Evolutionary conservation across 2,888 invertebrate species (phyloP), one percentile per base, ranked within the genome.

Genomic region (Eilema depressum): DNA sequence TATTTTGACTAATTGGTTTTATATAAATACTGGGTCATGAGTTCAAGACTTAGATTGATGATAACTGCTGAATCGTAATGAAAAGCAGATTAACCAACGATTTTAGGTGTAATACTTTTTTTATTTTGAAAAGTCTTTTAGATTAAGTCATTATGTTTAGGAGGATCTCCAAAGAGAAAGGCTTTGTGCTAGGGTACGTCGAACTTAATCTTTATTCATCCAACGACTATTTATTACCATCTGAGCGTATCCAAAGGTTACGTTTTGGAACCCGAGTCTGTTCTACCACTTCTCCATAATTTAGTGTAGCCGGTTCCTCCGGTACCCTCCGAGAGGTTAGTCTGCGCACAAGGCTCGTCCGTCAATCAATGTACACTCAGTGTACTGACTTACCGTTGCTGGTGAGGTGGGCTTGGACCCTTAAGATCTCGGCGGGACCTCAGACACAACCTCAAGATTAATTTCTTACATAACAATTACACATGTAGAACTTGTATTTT

Each of bases 11-110:
- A 67, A 69, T 71, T 71, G 69, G 75, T 81, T 77, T 75, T 75
- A 30, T 73, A 74, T 26, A 70, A 68, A 73, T 75, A 74, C 78
- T 83, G 74, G 86, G 82, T 83, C 85, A 84, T 77, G 81, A 82
- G 86, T 82, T 83, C 85, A 84, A 77, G 82, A 82, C 83, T 81
- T 79, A 78, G 75, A 82, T 80, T 65, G 69, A 75, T 79, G 67
- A 59, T 79, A 69, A 62, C 20, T 64, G 75, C 73, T 71, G 70
- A 63, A 63, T 75, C 53, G 60, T 33, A 57, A 66, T 63, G 57
- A 57, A 63, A 59, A 60, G 26, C 26, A 61, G 53, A 67, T 61
- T 53, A 61, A 28, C 47, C 47, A 30, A 67, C 30, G 47, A 17
- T 67, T 23, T 59, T 59, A 17, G 23, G 8, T 14, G 33, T 25